Base-by-base conservation (phyloP, 2,797 vertebrate genomes). In the Sparidentex hasta region DNA sequence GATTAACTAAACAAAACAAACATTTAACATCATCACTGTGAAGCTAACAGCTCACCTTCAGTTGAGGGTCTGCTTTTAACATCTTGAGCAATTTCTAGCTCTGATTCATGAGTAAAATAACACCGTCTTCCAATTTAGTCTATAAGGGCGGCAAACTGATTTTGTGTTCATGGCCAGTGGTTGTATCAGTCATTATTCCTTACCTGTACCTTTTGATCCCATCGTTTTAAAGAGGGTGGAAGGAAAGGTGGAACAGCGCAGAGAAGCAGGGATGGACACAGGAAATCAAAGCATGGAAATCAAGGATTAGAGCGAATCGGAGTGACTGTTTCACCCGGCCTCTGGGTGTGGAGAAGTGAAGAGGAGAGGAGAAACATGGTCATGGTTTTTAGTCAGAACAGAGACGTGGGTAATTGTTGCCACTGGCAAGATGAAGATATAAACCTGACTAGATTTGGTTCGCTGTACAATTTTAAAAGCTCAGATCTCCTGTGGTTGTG, bases 371-470 rank as follows among this genome's bases (percentile, higher is more conserved):
- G 69, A 88, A 38, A 85, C 86, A 65, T 33, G 65, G 87, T 85
- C 85, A 86, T 73, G 84, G 80, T 71, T 87, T 90, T 91, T 84
- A 88, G 82, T 83, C 75, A 71, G 86, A 91, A 90, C 87, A 90
- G 69, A 90, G 92, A 90, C 65, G 6, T 79, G 77, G 68, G 70
- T 93, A 93, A 94, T 92, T 91, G 90, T 74, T 85, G 87, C 90
- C 82, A 69, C 38, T 14, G 84, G 92, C 88, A 66, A 81, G 83
- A 78, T 78, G 38, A 67, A 84, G 71, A 83, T 79, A 69, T 79
- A 80, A 83, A 86, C 78, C 67, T 74, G 74, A 75, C 58, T 76
- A 72, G 68, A 82, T 78, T 69, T 65, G 62, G 33, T 81, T 82
- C 55, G 58, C 76, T 68, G 18, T 73, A 52, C 85, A 90, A 77